Percentiles rank a stretch among this genome's conserved stretches.
Evolutionary conservation across 2,797 vertebrate species (phyloP).

Genomic region (Anolis apletophallus): DNA sequence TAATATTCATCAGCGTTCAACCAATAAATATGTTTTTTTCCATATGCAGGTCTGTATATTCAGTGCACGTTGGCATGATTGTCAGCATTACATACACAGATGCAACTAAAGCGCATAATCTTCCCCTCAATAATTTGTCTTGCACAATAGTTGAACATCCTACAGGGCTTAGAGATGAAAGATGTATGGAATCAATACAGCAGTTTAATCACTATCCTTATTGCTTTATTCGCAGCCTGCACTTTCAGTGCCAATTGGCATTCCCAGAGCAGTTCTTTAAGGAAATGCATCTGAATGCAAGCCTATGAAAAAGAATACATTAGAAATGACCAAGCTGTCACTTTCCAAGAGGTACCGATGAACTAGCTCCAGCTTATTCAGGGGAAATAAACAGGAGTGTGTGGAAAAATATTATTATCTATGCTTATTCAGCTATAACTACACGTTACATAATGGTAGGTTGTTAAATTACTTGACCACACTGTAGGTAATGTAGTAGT

Average conservation of each 20-base stretch:
- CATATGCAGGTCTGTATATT: neutral
- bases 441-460: neutral
- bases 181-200: neutral
- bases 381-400: too few relatives aligned
- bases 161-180: neutral
- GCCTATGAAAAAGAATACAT: neutral
- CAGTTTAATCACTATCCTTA: neutral
- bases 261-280: neutral
- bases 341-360: neutral
- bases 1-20: neutral
- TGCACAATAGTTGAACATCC: constrained; percentile 1
- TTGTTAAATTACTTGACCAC: neutral
- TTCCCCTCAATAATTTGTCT: neutral
- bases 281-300: neutral
- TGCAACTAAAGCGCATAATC: neutral
- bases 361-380: neutral
- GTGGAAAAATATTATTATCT: too few relatives aligned
- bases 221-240: constrained; percentile 1
- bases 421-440: too few relatives aligned
- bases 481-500: neutral
- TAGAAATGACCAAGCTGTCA: neutral
- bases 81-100: neutral
- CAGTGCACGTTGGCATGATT: neutral
- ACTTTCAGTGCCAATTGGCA: neutral
- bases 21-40: neutral